Conservation (phyloP, 2,113 vertebrate genomes). For the Zonotrichia leucophrys region DNA sequence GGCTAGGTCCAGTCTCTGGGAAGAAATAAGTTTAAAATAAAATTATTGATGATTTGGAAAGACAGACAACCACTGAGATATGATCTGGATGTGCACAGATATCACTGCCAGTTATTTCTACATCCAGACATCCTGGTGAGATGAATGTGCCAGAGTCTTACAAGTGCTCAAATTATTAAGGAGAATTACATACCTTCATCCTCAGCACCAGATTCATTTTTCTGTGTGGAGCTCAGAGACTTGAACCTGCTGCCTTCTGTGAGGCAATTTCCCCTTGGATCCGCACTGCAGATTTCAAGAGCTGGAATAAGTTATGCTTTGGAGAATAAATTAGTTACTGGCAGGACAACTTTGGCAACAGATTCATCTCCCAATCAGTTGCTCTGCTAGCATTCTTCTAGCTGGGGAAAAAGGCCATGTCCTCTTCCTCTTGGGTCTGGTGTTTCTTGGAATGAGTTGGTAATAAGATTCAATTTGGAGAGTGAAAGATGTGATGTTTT, state of each 20-base stretch:
- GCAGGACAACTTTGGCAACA: conserved; percentile 47
- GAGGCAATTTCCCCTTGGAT: conserved; percentile 45
- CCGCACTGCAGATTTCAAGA: background rate
- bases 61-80: background rate
- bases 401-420: background rate
- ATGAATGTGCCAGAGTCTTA: background rate
- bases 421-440: background rate
- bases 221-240: background rate
- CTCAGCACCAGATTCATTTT: background rate
- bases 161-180: background rate
- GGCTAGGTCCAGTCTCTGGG: background rate
- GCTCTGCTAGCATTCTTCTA: background rate
- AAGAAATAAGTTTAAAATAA: background rate
- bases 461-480: background rate
- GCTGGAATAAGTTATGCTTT: conserved; percentile 29
- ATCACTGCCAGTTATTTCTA: background rate
- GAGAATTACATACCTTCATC: background rate
- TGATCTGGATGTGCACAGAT: background rate
- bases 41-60: background rate
- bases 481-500: background rate
- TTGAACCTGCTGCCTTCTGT: background rate
- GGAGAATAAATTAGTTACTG: conserved; percentile 52
- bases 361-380: conserved; percentile 33
- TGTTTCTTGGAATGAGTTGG: background rate
- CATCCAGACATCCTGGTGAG: background rate